These are phyloP conservation scores for Siderastrea siderea DNA, from an alignment of 92 coral and sea anemone genomes.

Conservation along the genomic window DNA sequence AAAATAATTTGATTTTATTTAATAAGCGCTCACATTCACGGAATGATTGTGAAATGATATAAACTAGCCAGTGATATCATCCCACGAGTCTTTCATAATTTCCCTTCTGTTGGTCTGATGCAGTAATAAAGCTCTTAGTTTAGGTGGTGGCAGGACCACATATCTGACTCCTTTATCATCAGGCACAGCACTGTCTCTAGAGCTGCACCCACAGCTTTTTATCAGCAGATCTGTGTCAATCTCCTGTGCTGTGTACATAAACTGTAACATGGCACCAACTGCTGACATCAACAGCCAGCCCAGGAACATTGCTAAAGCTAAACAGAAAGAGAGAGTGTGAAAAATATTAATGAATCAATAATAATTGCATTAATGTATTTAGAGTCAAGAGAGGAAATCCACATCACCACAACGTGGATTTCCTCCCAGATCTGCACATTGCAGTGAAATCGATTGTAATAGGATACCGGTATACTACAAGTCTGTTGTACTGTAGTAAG, in stretches of 20 bases:
- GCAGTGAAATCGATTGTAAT: no score
- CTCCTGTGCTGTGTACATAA: slow-evolving; percentile 85
- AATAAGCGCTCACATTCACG: no score
- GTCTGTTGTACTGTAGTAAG: no score
- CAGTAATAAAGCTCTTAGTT: slow-evolving; percentile 30
- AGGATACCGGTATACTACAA: no score
- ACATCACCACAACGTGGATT: no score
- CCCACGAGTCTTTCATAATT: slow-evolving; percentile 43
- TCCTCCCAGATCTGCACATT: no score
- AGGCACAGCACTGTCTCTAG: background rate
- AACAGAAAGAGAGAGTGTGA: background rate
- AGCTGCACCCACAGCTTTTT: slow-evolving; percentile 65
- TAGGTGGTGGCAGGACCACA: slow-evolving; percentile 45
- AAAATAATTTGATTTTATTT: no score
- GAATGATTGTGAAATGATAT: no score
- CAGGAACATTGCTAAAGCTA: slow-evolving; percentile 90
- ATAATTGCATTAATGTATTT: no score
- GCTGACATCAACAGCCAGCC: slow-evolving; percentile 92
- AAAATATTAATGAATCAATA: background rate
- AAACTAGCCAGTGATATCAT: slow-evolving; percentile 15
- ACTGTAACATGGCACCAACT: slow-evolving; percentile 88
- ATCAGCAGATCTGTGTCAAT: slow-evolving; percentile 75
- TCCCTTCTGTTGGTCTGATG: slow-evolving; percentile 35
- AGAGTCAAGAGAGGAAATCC: no score
- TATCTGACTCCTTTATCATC: slow-evolving; percentile 41